These are phyloP conservation scores for Ceramica pisi DNA, from an alignment of 2,888 invertebrate species.

Conservation along the genomic window DNA sequence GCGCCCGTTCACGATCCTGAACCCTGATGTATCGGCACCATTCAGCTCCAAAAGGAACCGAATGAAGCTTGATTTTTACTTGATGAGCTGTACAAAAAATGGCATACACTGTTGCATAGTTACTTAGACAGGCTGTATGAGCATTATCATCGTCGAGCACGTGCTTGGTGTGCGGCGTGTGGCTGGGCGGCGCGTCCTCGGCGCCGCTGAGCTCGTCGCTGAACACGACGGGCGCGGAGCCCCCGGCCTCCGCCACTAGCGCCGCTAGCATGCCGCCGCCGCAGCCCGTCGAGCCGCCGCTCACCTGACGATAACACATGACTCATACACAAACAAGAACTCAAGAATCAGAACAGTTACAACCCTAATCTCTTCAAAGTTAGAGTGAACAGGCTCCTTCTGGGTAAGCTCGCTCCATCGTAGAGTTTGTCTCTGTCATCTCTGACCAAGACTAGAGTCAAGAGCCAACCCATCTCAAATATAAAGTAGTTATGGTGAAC, in stretches of 20 bases:
- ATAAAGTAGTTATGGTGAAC: no score
- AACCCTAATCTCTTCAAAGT: no score
- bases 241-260: constrained; percentile 97
- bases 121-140: constrained; percentile 98
- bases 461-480: no score
- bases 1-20: no score
- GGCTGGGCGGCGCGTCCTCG: constrained; percentile 90
- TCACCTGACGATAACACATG: constrained; percentile 3
- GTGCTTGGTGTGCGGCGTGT: constrained; percentile 92
- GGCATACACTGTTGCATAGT: constrained; percentile 72
- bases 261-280: constrained; percentile 94
- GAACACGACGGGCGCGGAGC: constrained; percentile 98
- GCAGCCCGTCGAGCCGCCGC: constrained; percentile 45
- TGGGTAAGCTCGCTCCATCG: no score
- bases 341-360: no score
- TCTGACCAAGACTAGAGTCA: no score
- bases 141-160: constrained; percentile 97
- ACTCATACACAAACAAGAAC: no score
- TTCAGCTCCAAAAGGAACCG: no score
- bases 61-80: neutral
- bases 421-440: no score
- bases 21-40: no score
- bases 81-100: neutral
- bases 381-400: no score
- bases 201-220: constrained; percentile 96